phyloP scores from a whole-genome alignment of 30 jellyfish, hydroid and myxozoan species.

The Nemopilema nomurai region DNA sequence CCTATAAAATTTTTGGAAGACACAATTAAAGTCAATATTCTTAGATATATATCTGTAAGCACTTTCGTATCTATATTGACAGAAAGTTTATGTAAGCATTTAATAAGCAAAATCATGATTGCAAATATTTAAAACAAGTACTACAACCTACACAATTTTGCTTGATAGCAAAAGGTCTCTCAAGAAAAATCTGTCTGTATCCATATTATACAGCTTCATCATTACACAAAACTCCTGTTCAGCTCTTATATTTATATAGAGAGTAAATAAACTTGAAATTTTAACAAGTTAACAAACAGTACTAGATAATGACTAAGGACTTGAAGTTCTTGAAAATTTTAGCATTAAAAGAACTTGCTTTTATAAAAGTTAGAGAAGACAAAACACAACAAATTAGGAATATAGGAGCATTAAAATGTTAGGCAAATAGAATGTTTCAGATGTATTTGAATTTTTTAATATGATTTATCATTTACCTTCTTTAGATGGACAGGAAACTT shows the following conservation, averaged over 20 bases:
- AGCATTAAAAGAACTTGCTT: not conserved
- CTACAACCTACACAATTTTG: too few relatives aligned
- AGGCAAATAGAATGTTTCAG: not conserved
- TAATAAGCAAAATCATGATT: not conserved
- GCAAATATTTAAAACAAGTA: too few relatives aligned
- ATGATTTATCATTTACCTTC: conserved; percentile 17
- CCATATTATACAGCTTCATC: too few relatives aligned
- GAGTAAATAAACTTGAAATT: not conserved
- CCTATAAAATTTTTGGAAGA: not conserved
- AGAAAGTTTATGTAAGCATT: not conserved
- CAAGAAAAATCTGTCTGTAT: too few relatives aligned
- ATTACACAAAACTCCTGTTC: not conserved
- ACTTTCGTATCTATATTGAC: not conserved
- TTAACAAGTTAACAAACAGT: not conserved
- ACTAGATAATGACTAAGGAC: not conserved
- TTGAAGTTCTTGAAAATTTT: not conserved
- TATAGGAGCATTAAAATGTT: not conserved
- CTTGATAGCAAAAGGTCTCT: too few relatives aligned
- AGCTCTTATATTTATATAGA: not conserved
- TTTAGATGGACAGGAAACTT: conserved; percentile 48
- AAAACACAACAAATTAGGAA: not conserved
- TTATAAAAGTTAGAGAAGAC: not conserved
- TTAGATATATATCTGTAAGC: not conserved
- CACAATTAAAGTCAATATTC: not conserved
- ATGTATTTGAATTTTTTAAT: not conserved